A percentile compares a stretch with the other conserved stretches of the same genome.
Conservation (phyloP, 2,113 vertebrate genomes). For the Lasiurus borealis region DNA sequence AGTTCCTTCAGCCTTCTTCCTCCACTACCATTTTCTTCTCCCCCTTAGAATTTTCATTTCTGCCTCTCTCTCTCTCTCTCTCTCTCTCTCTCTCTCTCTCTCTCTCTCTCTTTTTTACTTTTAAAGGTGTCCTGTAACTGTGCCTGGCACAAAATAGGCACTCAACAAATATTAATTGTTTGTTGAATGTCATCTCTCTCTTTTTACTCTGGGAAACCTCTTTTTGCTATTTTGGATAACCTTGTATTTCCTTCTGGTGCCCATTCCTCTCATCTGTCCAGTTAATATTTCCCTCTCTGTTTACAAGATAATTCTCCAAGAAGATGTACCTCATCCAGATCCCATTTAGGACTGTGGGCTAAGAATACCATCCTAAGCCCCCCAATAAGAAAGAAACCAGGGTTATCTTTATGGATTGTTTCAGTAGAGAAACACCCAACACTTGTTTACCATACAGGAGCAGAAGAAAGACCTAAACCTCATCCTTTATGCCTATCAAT, state of each 20-base stretch:
- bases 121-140: not conserved
- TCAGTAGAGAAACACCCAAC: no score
- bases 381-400: not conserved
- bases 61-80: not conserved
- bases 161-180: conserved; percentile 79
- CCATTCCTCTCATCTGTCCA: conserved; percentile 10
- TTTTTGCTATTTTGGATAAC: conserved; percentile 57
- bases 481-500: no score
- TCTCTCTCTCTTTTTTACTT: not conserved
- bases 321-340: not conserved
- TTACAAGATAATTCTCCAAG: not conserved
- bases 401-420: no score
- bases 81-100: not conserved
- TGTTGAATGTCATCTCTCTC: conserved; percentile 76
- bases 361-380: not conserved
- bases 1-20: conserved; percentile 29
- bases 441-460: no score
- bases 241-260: not conserved
- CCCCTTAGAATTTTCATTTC: conserved; percentile 54
- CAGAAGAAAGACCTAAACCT: no score
- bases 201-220: conserved; percentile 63
- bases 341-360: not conserved
- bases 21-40: not conserved
- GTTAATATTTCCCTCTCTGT: conserved; percentile 4
- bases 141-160: conserved; percentile 60